Percentiles rank a stretch among this genome's conserved stretches.
Conservation (phyloP, 2,888 invertebrate genomes). For the Drosophila stalkeri region DNA sequence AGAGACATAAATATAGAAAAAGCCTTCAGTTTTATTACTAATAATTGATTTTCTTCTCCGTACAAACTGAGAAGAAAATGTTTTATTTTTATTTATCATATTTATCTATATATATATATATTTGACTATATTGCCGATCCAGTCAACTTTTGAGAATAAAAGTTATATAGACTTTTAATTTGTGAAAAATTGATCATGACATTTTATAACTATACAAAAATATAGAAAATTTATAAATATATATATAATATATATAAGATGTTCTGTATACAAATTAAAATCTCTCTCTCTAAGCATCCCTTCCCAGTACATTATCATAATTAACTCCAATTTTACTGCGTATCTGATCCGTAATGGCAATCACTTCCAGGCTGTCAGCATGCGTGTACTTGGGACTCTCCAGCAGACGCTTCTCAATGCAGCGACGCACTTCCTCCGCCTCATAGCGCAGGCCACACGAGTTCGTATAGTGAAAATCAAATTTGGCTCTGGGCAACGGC, state of each 20-base stretch:
- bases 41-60: not conserved
- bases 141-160: not conserved
- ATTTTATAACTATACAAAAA: constrained; percentile 3
- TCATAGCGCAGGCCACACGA: constrained; percentile 91
- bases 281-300: constrained; percentile 8
- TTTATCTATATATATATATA: not conserved
- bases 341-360: constrained; percentile 89
- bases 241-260: not conserved
- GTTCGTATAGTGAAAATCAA: constrained; percentile 88
- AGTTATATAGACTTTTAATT: not conserved
- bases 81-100: not conserved
- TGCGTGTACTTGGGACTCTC: constrained; percentile 89
- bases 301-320: constrained; percentile 83
- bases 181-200: not conserved
- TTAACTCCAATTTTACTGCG: constrained; percentile 88
- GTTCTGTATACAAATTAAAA: not conserved
- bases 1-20: too few relatives aligned
- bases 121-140: not conserved
- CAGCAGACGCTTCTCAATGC: constrained; percentile 88
- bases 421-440: constrained; percentile 90
- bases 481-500: constrained; percentile 87
- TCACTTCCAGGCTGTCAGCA: constrained; percentile 88
- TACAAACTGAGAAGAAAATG: not conserved
- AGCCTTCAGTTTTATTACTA: too few relatives aligned
- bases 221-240: not conserved